phyloP scores from a whole-genome alignment of 2,797 vertebrate species.

The Rhincodon typus region DNA sequence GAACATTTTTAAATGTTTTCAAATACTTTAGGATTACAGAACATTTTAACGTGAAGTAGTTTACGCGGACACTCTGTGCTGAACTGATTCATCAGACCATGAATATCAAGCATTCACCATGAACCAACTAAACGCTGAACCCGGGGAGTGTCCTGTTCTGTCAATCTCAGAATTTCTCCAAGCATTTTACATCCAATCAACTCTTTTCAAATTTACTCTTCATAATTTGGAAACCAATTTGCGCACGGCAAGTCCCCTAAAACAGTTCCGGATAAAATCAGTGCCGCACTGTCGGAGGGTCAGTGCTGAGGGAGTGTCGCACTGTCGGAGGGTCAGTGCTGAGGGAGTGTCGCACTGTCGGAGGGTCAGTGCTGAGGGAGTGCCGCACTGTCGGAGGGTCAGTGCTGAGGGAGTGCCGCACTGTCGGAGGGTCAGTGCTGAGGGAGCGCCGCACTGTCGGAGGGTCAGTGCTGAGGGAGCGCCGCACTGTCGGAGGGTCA shows the following conservation, averaged over 20 bases:
- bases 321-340: no score
- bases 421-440: no score
- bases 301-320: no score
- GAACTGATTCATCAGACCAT: neutral
- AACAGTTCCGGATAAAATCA: neutral
- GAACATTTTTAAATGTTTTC: conserved; percentile 12
- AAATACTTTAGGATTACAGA: neutral
- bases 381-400: no score
- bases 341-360: no score
- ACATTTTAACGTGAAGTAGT: neutral
- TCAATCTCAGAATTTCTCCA: neutral
- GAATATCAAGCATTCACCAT: neutral
- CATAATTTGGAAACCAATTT: neutral
- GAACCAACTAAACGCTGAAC: no score
- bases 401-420: no score
- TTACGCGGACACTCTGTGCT: neutral
- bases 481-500: no score
- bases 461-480: no score
- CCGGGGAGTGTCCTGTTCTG: neutral
- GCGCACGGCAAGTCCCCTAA: neutral
- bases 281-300: no score
- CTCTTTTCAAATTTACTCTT: neutral
- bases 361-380: no score
- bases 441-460: no score
- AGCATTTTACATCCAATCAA: neutral